These are phyloP conservation scores for Pachyseris speciosa DNA, from an alignment of 64 coral and sea anemone genomes.

Conservation along the genomic window DNA sequence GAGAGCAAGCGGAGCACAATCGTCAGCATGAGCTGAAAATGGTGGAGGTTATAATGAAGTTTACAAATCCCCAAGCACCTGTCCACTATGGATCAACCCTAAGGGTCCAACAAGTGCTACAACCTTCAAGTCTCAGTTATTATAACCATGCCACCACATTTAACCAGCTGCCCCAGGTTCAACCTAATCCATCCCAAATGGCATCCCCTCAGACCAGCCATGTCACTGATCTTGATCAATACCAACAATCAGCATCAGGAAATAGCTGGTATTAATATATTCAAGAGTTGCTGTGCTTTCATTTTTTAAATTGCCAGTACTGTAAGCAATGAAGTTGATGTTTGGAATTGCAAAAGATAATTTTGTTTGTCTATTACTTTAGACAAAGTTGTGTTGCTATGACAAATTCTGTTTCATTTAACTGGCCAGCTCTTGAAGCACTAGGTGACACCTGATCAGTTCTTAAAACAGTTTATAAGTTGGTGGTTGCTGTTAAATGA, in stretches of 20 bases:
- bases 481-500: too few relatives aligned
- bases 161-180: neutral
- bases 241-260: neutral
- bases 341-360: too few relatives aligned
- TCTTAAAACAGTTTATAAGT: too few relatives aligned
- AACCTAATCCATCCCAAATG: neutral
- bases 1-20: slow-evolving; percentile 55
- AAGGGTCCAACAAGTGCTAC: neutral
- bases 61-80: slow-evolving; percentile 22
- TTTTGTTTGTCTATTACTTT: too few relatives aligned
- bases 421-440: too few relatives aligned
- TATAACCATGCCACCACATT: neutral
- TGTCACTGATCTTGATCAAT: neutral
- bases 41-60: slow-evolving; percentile 42
- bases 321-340: neutral
- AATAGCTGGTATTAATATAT: neutral
- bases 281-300: neutral
- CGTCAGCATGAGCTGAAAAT: slow-evolving; percentile 41
- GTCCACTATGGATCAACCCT: slow-evolving; percentile 1
- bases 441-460: too few relatives aligned
- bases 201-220: neutral
- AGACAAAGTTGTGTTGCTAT: too few relatives aligned
- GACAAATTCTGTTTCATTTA: too few relatives aligned
- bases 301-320: neutral
- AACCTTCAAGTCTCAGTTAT: neutral